Percentiles rank a stretch among this genome's conserved stretches.
phyloP scores from a whole-genome alignment of 2,113 vertebrate genomes.

The Laticauda colubrina region DNA sequence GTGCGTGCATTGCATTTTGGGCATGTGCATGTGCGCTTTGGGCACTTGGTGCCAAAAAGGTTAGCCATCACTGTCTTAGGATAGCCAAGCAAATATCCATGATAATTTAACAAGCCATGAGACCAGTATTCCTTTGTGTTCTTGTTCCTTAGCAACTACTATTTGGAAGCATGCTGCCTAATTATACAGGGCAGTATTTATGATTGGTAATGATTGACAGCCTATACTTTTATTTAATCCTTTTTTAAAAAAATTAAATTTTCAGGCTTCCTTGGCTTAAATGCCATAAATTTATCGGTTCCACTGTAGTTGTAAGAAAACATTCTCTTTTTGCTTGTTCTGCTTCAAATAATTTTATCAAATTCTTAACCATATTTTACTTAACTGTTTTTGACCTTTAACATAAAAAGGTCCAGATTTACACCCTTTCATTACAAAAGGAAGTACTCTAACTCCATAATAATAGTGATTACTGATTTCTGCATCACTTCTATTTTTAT shows the following conservation, averaged over 20 bases:
- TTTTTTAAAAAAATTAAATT: not conserved
- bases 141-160: not conserved
- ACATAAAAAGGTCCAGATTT: not conserved
- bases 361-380: not conserved
- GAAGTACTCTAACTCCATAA: not conserved
- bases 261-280: not conserved
- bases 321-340: not conserved
- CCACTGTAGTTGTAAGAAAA: not conserved
- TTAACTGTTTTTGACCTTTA: not conserved
- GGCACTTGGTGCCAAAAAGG: too few relatives aligned
- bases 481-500: not conserved
- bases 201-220: not conserved
- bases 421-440: not conserved
- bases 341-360: not conserved
- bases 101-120: not conserved
- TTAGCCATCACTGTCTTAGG: too few relatives aligned
- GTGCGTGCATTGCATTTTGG: too few relatives aligned
- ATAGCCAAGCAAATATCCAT: not conserved
- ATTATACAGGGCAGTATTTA: not conserved
- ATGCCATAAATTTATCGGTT: not conserved
- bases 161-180: not conserved
- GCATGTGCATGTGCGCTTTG: too few relatives aligned
- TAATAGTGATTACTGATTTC: not conserved
- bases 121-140: too few relatives aligned
- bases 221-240: too few relatives aligned